Base-by-base conservation (phyloP, 2,113 vertebrate genomes). In the Hoplias malabaricus region DNA sequence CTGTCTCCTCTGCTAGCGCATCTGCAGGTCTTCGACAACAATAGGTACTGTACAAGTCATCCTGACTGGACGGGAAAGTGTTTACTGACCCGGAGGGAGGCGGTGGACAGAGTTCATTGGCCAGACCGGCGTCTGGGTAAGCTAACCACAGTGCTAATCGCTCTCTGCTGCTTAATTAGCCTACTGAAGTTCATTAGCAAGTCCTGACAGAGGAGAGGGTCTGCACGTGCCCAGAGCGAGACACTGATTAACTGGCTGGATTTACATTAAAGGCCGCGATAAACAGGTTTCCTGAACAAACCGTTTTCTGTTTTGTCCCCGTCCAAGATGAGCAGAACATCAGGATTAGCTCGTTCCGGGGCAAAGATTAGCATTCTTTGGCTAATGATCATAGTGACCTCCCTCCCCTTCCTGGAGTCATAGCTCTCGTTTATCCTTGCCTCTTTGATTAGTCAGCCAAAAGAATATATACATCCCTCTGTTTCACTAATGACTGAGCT, bases 131-230 rank as follows among this genome's bases (percentile, higher is more conserved):
- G 66, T 57, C 56, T 82, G 78, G 19, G 16, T 79, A 25, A 72
- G 79, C 80, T 62, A 73, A 84, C 82, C 66, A 42, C 78, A 46
- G 50, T 59, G 79, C 85, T 88, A 81, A 87, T 87, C 84, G 36
- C 7, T 9, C 11, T 19, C 59, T n/a, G 86, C 82, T 79, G 73
- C 84, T 89, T 90, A 90, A 91, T 91, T 85, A 90, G 78, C 71
- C 59, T 11, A 19, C 74, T 76, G 48, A 76, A 83, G 87, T 82
- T 67, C 86, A 85, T 87, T 88, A 88, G 85, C 71, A 68, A 62
- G 74, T n/a, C 69, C 73, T 75, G 73, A 81, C 79, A 75, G 46
- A 69, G 67, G 54, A 80, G 75, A 80, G 53, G 69, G 75, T 79
- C 86, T 83, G 84, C 70, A 66, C 83, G 77, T 53, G 82, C 69